A percentile compares a stretch with the other conserved stretches of the same genome.
These are phyloP conservation scores for Myotis planiceps DNA, from an alignment of 2,797 vertebrate species.

Conservation along the genomic window DNA sequence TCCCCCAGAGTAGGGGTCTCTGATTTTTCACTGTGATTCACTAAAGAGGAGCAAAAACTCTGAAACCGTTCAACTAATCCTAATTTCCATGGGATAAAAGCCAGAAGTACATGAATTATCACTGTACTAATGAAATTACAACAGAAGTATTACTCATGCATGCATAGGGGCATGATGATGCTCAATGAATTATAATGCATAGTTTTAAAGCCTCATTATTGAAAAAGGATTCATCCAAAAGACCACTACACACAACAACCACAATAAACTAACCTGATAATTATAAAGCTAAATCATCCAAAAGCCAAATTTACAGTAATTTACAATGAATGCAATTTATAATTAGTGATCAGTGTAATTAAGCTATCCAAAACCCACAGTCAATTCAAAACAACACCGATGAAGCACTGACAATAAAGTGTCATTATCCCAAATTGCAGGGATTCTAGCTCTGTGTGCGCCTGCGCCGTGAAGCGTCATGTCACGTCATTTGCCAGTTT, in stretches of 20 bases:
- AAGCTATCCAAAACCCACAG: slow-evolving; percentile 11
- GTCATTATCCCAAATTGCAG: not conserved
- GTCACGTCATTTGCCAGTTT: not conserved
- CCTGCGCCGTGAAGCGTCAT: rapidly evolving
- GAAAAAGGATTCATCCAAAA: not conserved
- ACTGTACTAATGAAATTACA: not conserved
- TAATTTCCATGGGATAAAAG: not conserved
- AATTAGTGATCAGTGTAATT: slow-evolving; percentile 29
- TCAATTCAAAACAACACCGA: not conserved
- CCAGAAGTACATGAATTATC: not conserved
- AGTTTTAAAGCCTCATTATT: slow-evolving; percentile 19
- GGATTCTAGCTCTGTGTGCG: not conserved
- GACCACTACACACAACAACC: not conserved
- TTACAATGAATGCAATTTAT: slow-evolving; percentile 36
- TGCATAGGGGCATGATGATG: not conserved
- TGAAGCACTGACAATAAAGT: not conserved
- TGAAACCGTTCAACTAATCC: not conserved
- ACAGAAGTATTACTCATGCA: too few species aligned
- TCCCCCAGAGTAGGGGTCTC: not conserved
- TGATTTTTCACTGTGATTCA: not conserved
- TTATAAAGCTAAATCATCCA: slow-evolving; percentile 27
- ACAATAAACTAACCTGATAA: slow-evolving; percentile 11
- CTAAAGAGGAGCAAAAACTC: not conserved
- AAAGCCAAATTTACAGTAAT: slow-evolving; percentile 9
- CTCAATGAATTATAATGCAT: not conserved